A percentile compares a stretch with the other conserved stretches of the same genome.
These are phyloP conservation scores for Catharus ustulatus DNA, from an alignment of 2,797 vertebrate species.

Conservation along the genomic window DNA sequence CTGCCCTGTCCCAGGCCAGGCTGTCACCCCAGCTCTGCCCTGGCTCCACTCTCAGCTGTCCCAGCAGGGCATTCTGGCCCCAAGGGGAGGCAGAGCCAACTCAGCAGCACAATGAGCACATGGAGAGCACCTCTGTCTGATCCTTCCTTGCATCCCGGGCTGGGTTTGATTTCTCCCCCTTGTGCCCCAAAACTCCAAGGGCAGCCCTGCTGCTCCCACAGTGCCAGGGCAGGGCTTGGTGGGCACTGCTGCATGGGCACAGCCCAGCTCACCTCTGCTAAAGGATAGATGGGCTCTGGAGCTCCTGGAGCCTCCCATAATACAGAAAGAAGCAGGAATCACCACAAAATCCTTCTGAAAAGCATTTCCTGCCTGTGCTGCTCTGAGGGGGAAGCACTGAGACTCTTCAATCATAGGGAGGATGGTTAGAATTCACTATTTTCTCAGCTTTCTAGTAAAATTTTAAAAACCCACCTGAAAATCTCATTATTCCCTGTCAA, in stretches of 20 bases:
- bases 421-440: background rate
- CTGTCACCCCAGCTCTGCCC: background rate
- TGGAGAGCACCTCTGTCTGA: background rate
- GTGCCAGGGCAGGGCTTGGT: background rate
- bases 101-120: accelerated
- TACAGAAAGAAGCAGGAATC: background rate
- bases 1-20: accelerated
- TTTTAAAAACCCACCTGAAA: constrained; percentile 45
- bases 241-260: background rate
- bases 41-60: accelerated
- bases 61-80: background rate
- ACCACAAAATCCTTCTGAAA: background rate
- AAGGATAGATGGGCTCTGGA: background rate
- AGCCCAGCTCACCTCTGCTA: background rate
- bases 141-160: background rate
- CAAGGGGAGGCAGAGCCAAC: background rate
- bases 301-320: background rate
- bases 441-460: constrained; percentile 10
- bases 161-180: background rate
- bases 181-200: background rate
- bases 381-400: accelerated
- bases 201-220: accelerated
- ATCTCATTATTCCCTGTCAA: constrained; percentile 24
- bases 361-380: accelerated
- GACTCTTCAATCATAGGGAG: background rate